Evolutionary conservation across 2,888 invertebrate genomes (phyloP), one percentile per base, ranked within the genome.

Genomic region (Tenodera sinensis): DNA sequence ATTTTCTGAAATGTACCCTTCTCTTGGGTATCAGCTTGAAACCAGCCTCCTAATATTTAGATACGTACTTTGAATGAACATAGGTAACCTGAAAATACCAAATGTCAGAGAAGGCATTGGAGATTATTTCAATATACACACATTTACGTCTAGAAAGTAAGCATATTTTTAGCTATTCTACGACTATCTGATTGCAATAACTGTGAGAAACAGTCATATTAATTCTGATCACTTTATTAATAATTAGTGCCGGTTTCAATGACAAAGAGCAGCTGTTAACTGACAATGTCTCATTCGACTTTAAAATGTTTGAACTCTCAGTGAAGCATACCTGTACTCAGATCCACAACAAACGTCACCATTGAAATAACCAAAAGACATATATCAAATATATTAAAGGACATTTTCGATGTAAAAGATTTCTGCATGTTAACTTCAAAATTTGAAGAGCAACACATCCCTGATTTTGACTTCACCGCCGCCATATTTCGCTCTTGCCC

Each of bases 361-460:
- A 95, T 93, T 89, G 95, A 95, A 92, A 95, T 94, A 92, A 95
- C 94, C 90, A 94, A 94, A 93, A 95, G 94, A 91, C 94, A 93
- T 91, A 94, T 94, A 92, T 94, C 94, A 91, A 94, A 93, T 90
- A 94, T 93, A 92, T 94, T 94, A 93, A 94, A 94, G 92, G 93
- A 90, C 84, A 90, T 84, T 89, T 90, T 85, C 8, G 89, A 83
- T 47, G 34, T 83, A 86, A 88, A 83, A 28, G 81, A 34, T 84
- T 88, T 83, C 87, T 90, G 89, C 83, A 87, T 87, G 87, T 91
- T 88, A 90, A 91, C 89, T 90, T 91, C 90, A 83, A 85, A 83
- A 88, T 89, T 86, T 42, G 28, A 88, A 84, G 83, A 84, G 83
- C 85, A 88, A 85, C 83, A 88, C 83, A 54, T 85, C 85, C 88